Base-by-base conservation (phyloP, 2,113 vertebrate genomes). In the Arvicanthis niloticus region DNA sequence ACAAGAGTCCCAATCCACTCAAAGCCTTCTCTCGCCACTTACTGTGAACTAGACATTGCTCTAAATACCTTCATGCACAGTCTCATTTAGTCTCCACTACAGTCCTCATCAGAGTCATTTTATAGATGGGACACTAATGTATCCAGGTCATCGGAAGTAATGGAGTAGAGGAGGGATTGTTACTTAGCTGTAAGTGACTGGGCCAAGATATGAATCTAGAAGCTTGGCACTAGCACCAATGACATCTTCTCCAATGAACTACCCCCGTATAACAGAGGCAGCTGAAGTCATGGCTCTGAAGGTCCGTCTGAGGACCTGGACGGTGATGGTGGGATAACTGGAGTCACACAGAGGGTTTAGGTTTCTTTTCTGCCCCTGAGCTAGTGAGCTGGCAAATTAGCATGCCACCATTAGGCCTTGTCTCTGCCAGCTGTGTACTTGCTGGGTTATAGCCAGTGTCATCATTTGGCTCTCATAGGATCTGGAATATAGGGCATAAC, bases 371-470 rank as follows among this genome's bases (percentile, higher is more conserved):
- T 7, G 40, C n/a, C 73, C 85, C 68, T 19, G 34, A 13, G n/a
- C 26, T 8, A 7, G 37, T 10, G 5, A 0, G 0, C 26, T 88
- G 81, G 6, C 26, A 77, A 5, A 19, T 22, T 82, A 22, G 21
- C 34, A 12, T 0, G 48, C n/a, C 37, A 2, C 73, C 10, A 34
- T 76, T 19, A 24, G 37, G 77, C 45, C 34, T 72, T 76, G 11
- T 31, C 45, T 70, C 24, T 84, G 7, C 16, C 60, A 21, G 42
- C 1, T 95, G 72, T 21, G 48, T 68, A 37, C 48, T 26, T 68
- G 1, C 31, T 34, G 37, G 62, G 67, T 88, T 86, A n/a, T n/a
- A 48, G 70, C 48, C 95, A 96, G 82, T 70, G 93, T 96, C 80
- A 72, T 67, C 2, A 48, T 82, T 85, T 97, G 24, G 11, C 24